Evolutionary conservation across 2,113 vertebrate species (phyloP), one percentile per base, ranked within the genome.

Genomic region (Takifugu flavidus): DNA sequence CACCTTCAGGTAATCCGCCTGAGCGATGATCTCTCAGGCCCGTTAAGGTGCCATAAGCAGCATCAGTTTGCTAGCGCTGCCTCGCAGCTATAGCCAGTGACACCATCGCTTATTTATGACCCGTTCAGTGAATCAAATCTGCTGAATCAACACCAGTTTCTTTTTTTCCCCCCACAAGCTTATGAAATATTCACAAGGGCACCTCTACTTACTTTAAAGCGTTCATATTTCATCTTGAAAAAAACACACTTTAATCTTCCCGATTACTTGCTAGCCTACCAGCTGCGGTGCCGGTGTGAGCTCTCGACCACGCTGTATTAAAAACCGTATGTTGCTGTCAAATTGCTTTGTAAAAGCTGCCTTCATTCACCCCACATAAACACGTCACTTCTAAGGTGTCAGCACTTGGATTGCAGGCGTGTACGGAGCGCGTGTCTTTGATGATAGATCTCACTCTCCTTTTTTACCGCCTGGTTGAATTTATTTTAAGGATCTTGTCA

Each of bases 101-200:
- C 58, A 65, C 25, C 25, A 45, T 7, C 49, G n/a, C 51, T 69
- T 65, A 71, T 79, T 71, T 79, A 69, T 67, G 58, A 53, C 56
- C 26, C 10, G 1, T 53, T 53, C 14, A 27, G 10, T 55, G 53
- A 60, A 44, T 39, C 43, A 8, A 44, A 53, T 62, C 60, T 63
- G 55, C 59, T 72, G 60, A 72, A 52, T 75, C 59, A 56, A 67
- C 65, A 66, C 25, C 43, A 50, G 44, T 53, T 50, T 45, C 27
- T 50, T 61, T 13, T n/a, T 46, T n/a, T n/a, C 12, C 12, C 14
- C 43, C 13, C 15, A 63, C 39, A 56, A 10, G 15, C 39, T 72
- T 13, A 56, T 66, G 25, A 61, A 61, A 69, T 46, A 65, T 69
- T 54, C 26, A 57, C 52, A 47, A 13, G 3, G 39, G 53, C 49